phyloP scores from a whole-genome alignment of 2,113 vertebrate genomes.

The Polyodon spathula region DNA sequence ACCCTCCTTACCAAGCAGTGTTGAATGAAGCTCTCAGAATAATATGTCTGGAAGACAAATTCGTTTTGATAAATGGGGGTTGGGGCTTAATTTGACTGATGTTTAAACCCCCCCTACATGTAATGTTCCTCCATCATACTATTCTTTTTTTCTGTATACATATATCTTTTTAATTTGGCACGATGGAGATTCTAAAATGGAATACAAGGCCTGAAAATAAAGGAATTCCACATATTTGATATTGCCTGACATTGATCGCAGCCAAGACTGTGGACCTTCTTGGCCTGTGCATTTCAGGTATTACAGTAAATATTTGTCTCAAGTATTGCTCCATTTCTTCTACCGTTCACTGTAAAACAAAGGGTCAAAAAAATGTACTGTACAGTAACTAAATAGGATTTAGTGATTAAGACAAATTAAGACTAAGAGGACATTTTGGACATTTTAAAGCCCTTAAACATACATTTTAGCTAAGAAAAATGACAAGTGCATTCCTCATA shows the following conservation, averaged over 20 bases:
- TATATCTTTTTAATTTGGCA: constrained; percentile 27
- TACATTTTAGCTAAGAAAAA: too few relatives aligned
- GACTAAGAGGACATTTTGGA: too few relatives aligned
- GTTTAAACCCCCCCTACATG: constrained; percentile 14
- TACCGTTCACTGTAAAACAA: too few relatives aligned
- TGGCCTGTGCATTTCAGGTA: constrained; percentile 27
- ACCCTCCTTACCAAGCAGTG: too few relatives aligned
- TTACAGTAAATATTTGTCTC: constrained; percentile 31
- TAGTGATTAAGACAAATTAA: too few relatives aligned
- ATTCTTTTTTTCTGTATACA: constrained; percentile 16
- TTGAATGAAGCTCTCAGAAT: constrained; percentile 13
- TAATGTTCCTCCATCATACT: constrained; percentile 31
- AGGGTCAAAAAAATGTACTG: too few relatives aligned
- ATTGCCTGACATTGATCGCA: constrained; percentile 34
- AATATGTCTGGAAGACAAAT: constrained; percentile 24
- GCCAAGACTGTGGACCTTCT: constrained; percentile 26
- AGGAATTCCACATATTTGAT: constrained; percentile 33
- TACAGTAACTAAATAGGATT: too few relatives aligned
- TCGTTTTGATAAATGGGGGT: constrained; percentile 29
- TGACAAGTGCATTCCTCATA: too few relatives aligned
- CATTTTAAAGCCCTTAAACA: too few relatives aligned
- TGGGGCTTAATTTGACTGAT: constrained; percentile 31
- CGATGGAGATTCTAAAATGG: constrained; percentile 22
- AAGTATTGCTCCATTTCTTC: too few relatives aligned
- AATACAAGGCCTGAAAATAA: constrained; percentile 13